Conservation (phyloP, 1,140 invertebrate genomes). For the Tetramorium alpestre region DNA sequence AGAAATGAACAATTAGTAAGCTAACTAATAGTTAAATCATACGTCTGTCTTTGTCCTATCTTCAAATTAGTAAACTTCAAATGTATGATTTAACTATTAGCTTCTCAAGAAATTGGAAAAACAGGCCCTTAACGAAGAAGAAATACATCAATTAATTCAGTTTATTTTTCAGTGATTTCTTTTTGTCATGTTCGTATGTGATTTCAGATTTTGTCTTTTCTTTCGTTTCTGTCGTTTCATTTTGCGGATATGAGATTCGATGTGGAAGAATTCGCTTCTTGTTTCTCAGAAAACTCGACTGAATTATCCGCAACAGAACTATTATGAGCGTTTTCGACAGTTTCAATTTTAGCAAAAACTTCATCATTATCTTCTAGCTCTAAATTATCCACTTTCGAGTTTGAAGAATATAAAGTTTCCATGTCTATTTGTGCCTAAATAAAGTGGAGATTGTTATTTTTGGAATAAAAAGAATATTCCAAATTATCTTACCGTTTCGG, state of each 20-base stretch:
- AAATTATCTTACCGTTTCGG: conserved; percentile 69
- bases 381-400: not conserved
- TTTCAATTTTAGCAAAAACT: not conserved
- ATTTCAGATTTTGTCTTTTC: not conserved
- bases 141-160: not conserved
- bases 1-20: too few relatives aligned
- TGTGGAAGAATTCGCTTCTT: not conserved
- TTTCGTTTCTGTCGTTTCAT: not conserved
- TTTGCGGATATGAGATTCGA: conserved; percentile 5
- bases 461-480: not conserved
- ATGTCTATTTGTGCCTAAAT: not conserved
- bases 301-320: not conserved
- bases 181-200: not conserved
- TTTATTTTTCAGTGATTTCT: not conserved
- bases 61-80: too few relatives aligned
- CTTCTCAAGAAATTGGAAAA: too few relatives aligned
- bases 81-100: too few relatives aligned
- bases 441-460: not conserved
- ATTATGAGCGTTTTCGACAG: not conserved
- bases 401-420: not conserved
- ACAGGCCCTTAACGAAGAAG: not conserved
- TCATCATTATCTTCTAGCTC: not conserved
- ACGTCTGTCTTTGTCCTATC: too few relatives aligned
- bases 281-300: not conserved
- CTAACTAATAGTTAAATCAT: too few relatives aligned